Evolutionary conservation across 2,797 vertebrate species (phyloP).

Genomic region (Anas flavirostris): DNA sequence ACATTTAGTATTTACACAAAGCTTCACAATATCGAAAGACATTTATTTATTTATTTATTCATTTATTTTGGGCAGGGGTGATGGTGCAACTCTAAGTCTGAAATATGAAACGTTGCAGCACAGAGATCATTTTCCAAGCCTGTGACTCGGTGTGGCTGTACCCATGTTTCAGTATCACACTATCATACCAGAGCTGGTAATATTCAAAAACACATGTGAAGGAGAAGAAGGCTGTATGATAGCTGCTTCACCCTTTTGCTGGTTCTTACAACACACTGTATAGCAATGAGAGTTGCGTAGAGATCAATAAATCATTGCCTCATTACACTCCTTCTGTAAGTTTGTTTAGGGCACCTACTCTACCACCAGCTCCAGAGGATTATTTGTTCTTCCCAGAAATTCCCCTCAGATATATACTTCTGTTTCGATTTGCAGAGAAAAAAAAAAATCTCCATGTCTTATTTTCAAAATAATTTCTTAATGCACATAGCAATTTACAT

Average conservation of each 20-base stretch:
- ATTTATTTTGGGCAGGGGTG: background rate
- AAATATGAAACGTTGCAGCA: background rate
- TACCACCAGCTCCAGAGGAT: background rate
- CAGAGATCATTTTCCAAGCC: background rate
- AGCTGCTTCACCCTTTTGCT: constrained; percentile 34
- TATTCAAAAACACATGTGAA: constrained; percentile 6
- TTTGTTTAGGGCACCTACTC: constrained; percentile 54
- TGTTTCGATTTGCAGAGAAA: background rate
- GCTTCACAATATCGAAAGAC: background rate
- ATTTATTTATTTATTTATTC: background rate
- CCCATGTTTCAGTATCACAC: fast-evolving
- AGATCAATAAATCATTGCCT: constrained; percentile 43
- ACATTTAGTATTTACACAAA: background rate
- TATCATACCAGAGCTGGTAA: background rate
- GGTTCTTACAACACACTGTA: background rate
- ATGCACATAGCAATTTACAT: background rate
- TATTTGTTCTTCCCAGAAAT: constrained; percentile 46
- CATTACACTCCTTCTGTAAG: constrained; percentile 56
- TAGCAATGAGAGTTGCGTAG: constrained; percentile 21
- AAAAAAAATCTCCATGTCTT: background rate
- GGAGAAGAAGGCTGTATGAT: background rate
- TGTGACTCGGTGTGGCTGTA: background rate
- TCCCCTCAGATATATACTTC: background rate
- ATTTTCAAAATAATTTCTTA: constrained; percentile 2
- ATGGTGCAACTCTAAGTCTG: fast-evolving